phyloP scores from a whole-genome alignment of 1,140 invertebrate genomes.

The Macrobrachium rosenbergii region DNA sequence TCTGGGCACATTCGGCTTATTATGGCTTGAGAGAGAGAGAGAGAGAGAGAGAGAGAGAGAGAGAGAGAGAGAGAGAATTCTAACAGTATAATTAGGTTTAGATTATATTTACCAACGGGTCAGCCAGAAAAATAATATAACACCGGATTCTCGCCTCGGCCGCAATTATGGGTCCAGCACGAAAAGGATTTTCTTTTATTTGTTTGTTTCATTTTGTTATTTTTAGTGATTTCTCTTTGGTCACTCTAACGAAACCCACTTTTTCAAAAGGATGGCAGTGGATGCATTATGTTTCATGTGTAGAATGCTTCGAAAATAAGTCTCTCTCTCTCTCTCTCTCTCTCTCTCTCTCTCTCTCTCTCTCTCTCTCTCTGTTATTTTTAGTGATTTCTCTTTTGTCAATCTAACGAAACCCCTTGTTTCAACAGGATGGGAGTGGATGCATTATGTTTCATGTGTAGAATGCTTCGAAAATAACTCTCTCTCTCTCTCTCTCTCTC shows the following conservation, averaged over 20 bases:
- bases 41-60: slow-evolving; percentile 32
- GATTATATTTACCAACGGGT: not conserved
- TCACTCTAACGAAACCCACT: too few relatives aligned
- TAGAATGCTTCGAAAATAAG: not conserved
- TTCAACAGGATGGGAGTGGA: too few relatives aligned
- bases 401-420: too few relatives aligned
- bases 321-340: not conserved
- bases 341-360: slow-evolving; percentile 6
- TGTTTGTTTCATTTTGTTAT: too few relatives aligned
- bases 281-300: not conserved
- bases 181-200: too few relatives aligned
- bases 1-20: not conserved
- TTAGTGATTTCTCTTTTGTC: too few relatives aligned
- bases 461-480: not conserved
- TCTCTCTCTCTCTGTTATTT: not conserved
- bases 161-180: too few relatives aligned
- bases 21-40: slow-evolving; percentile 3
- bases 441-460: too few relatives aligned
- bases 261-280: too few relatives aligned
- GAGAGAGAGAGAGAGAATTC: not conserved
- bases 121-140: too few relatives aligned
- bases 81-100: not conserved
- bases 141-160: too few relatives aligned
- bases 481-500: not conserved
- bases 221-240: too few relatives aligned